phyloP scores from a whole-genome alignment of 2,797 vertebrate species.

The Enteromius mattozi region DNA sequence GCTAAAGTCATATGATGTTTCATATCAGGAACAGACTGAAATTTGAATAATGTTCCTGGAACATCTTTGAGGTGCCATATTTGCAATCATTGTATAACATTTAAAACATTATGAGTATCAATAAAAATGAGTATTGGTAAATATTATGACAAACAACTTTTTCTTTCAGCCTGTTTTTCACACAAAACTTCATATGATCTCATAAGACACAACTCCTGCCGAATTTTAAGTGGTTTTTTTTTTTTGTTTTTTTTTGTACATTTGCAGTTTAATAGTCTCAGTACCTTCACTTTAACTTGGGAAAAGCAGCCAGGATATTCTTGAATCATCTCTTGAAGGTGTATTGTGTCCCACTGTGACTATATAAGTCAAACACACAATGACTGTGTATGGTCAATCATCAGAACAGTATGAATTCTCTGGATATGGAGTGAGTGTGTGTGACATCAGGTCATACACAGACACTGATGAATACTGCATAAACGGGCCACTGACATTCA shows the following conservation, averaged over 20 bases:
- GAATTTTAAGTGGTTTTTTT: neutral
- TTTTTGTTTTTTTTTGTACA: neutral
- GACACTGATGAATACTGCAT: slow-evolving; percentile 47
- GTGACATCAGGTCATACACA: slow-evolving; percentile 2
- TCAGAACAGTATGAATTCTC: neutral
- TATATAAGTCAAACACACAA: neutral
- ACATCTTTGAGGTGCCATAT: neutral
- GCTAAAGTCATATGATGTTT: neutral
- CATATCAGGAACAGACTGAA: neutral
- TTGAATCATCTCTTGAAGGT: neutral
- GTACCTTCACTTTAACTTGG: neutral
- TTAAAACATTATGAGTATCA: neutral
- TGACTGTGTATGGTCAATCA: neutral
- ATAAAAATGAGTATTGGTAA: no score
- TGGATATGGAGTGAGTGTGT: neutral
- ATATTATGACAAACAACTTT: neutral
- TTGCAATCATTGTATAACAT: neutral
- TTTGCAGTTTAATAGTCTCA: neutral
- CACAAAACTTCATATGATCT: neutral
- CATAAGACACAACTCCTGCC: neutral
- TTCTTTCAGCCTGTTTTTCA: neutral
- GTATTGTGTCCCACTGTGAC: neutral
- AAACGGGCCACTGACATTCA: slow-evolving; percentile 6
- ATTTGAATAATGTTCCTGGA: neutral
- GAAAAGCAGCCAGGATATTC: neutral